Base-by-base conservation (phyloP, 2,797 vertebrate genomes). In the Zalophus californianus region DNA sequence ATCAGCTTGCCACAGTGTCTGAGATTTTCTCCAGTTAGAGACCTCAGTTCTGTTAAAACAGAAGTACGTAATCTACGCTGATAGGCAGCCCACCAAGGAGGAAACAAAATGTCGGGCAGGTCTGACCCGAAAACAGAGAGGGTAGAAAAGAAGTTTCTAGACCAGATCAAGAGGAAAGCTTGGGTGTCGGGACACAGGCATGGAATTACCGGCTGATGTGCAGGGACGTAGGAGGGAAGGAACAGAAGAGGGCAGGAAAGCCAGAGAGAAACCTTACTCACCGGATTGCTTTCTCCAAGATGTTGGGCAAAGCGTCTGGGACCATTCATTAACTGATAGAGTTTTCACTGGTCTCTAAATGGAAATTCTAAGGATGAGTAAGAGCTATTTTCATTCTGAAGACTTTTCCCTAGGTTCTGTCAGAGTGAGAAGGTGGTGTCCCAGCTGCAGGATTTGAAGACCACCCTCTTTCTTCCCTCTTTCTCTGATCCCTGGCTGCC, bases 241-340 rank as follows among this genome's bases (percentile, higher is more conserved):
- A n/a, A 25, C 2, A 7, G 29, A 60, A 58, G 29, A 18, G n/a
- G 52, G 7, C 13, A 12, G 25, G 58, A 29, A 29, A 79, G 16
- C 54, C 5, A 25, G 23, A 58, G 21, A 8, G 44, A 58, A n/a
- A 64, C 13, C 6, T 44, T 23, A 15, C 12, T 60, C 7, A 35
- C 20, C 60, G 15, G 6, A 3, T 10, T 21, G 82, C 21, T 44
- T 56, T 29, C 83, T 73, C 38, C 32, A 38, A 50, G 80, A 58
- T 2, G 15, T 27, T 23, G 9, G 23, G 7, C 41, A 54, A 13
- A 48, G 12, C 1, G 0, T 64, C 11, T 10, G 41, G 14, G 35
- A 12, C 21, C 35, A 10, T 60, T 29, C 35, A 27, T 18, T 60
- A 32, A 20, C 18, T 15, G 29, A 56, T 3, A n/a, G 35, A 64